Evolutionary conservation across 30 jellyfish, hydroid and myxozoan species (phyloP).

Genomic region (Pelagia noctiluca): DNA sequence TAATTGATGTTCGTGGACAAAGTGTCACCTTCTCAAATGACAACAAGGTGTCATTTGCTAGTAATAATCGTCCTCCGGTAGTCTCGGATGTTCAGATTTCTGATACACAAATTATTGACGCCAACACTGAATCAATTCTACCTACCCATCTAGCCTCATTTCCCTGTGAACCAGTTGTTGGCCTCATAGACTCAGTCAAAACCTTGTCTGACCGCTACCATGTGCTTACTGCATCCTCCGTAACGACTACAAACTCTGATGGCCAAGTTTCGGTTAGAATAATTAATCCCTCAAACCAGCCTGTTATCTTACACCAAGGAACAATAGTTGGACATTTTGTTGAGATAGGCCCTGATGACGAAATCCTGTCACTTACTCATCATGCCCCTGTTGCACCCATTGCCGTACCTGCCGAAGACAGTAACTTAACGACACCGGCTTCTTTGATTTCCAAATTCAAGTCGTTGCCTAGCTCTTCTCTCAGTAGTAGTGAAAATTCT

Average conservation of each 20-base stretch:
- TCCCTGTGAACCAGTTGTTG: not conserved
- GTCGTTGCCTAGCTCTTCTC: not conserved
- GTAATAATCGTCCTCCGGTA: not conserved
- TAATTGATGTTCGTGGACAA: not conserved
- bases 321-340: not conserved
- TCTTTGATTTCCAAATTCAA: not conserved
- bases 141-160: not conserved
- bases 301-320: not conserved
- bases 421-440: not conserved
- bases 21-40: not conserved
- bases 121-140: not conserved
- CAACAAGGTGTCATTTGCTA: not conserved
- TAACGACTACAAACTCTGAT: not conserved
- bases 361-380: not conserved
- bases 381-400: not conserved
- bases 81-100: not conserved
- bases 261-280: conserved; percentile 7
- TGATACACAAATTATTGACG: not conserved
- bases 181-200: not conserved
- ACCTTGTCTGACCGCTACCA: not conserved
- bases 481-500: not conserved
- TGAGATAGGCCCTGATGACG: not conserved
- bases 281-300: not conserved
- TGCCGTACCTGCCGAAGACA: too few relatives aligned
- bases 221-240: not conserved